Evolutionary conservation across 2,888 invertebrate species (phyloP).

Genomic region (Drosophila sordidapex): DNA sequence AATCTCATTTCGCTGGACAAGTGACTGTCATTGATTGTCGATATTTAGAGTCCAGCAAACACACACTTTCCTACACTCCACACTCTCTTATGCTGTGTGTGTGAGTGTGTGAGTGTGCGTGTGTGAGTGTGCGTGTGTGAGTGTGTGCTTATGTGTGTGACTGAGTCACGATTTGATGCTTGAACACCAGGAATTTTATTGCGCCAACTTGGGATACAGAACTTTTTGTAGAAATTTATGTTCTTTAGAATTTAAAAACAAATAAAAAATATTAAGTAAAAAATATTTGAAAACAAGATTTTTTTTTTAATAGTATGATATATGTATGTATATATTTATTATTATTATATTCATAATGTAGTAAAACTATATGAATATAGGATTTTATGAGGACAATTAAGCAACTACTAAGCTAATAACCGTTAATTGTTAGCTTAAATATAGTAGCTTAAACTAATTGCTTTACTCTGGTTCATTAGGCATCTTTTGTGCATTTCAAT

Average conservation of each 20-base stretch:
- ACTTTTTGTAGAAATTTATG: neutral
- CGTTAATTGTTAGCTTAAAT: neutral
- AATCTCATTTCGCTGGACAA: conserved; percentile 80
- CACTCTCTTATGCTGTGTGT: conserved; percentile 9
- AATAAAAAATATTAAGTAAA: neutral
- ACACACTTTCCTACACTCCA: conserved; percentile 1
- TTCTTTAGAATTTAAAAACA: neutral
- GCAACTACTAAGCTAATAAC: neutral
- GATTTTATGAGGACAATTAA: too few species aligned
- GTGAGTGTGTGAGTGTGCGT: neutral
- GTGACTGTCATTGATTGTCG: conserved; percentile 80
- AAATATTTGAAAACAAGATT: neutral
- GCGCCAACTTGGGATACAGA: neutral
- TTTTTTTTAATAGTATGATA: neutral
- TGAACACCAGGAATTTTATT: neutral
- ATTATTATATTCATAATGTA: too few species aligned
- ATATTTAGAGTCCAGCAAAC: conserved; percentile 65
- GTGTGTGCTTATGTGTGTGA: neutral
- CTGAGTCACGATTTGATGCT: neutral
- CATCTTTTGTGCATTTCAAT: conserved; percentile 16
- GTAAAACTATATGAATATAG: too few species aligned
- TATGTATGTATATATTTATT: too few species aligned
- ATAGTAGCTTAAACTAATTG: neutral
- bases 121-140: conserved; percentile 3
- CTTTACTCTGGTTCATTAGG: neutral